phyloP scores from a whole-genome alignment of 2,888 invertebrate species.

The Salticus scenicus region DNA sequence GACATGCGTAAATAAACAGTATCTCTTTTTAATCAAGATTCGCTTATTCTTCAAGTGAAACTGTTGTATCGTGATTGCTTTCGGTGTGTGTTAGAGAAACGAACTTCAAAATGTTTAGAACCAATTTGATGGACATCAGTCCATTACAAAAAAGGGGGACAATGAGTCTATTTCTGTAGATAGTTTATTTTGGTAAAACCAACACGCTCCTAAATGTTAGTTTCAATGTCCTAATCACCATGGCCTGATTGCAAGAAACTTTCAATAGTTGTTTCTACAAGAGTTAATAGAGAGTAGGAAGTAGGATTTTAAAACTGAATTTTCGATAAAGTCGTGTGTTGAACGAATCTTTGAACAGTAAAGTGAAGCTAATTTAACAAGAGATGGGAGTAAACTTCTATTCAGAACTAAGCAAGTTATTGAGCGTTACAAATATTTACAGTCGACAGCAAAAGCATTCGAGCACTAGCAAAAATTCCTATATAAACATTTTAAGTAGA shows the following conservation, averaged over 20 bases:
- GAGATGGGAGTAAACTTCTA: no score
- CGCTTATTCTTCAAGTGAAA: not conserved
- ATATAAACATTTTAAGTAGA: no score
- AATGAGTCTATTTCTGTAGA: not conserved
- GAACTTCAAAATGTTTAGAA: not conserved
- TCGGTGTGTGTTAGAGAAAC: not conserved
- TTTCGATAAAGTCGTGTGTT: no score
- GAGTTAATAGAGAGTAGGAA: no score
- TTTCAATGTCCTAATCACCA: not conserved
- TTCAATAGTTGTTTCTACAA: no score
- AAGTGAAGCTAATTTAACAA: no score
- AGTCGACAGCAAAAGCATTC: no score
- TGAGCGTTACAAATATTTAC: no score
- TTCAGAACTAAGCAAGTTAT: no score
- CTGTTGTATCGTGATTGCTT: not conserved
- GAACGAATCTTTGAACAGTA: no score
- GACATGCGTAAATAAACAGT: not conserved
- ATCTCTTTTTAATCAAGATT: not conserved
- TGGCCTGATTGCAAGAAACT: not conserved
- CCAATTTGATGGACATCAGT: not conserved
- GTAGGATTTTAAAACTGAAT: no score
- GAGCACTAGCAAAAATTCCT: no score
- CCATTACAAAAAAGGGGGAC: not conserved
- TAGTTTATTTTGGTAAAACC: not conserved
- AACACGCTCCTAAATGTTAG: not conserved